Base-by-base conservation (phyloP, 2,888 invertebrate genomes). In the Drosophila mayaguana region DNA sequence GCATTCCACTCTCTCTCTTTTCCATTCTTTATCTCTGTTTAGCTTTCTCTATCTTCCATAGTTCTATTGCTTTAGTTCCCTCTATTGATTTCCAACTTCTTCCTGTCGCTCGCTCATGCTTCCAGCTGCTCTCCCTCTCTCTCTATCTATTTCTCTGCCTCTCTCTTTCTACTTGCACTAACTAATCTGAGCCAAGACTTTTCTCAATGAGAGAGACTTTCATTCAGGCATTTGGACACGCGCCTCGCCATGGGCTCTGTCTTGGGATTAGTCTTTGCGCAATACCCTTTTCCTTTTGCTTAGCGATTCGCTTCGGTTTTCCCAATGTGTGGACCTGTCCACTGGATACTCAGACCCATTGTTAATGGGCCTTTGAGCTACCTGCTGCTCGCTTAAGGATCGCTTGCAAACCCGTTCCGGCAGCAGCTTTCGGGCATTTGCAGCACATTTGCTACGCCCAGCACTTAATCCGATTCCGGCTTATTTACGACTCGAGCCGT, bases 391-490 rank as follows among this genome's bases (percentile, higher is more conserved):
- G 48, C 28, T 3, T 32, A 12, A 18, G 48, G 48, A 50, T 38
- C 20, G 22, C 16, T 40, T 20, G 38, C 45, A 20, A 70, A 43
- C 36, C 63, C 50, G 28, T 51, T 51, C 1, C 36, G 36, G 36
- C 22, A 36, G 40, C 65, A 53, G 65, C 59, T 55, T 72, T 16
- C 8, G 11, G 65, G 61, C 57, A 72, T 59, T 72, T 66, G 63
- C 48, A 45, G 63, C 63, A 55, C 72, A 76, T 76, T 76, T 68
- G 77, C 43, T 68, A 63, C 64, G 76, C 77, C 64, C 38, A 14
- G 32, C 51, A 54, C 60, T 20, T 32, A 18, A 36, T 11, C 62
- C 36, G 50, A 62, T 62, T 48, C 11, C 6, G 40, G 14, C 57
- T 63, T 50, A 67, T 76, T 77, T 72, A 72, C 32, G 65, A 50